Evolutionary conservation across 1,140 invertebrate species (phyloP), one percentile per base, ranked within the genome.

Genomic region (Agrilus planipennis): DNA sequence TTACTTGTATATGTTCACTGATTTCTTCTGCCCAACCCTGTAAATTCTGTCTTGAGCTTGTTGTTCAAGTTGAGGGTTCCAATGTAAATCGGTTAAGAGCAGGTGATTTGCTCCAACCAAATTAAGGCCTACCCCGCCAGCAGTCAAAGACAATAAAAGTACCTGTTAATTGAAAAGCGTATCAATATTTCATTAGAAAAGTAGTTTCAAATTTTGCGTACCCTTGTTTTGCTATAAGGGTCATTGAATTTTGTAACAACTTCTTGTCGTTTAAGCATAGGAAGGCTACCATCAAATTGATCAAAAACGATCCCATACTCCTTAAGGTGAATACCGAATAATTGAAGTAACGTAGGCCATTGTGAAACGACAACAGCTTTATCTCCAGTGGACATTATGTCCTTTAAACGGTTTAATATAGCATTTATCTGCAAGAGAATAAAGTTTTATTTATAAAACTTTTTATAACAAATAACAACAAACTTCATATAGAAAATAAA

Each of bases 1-100:
- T 58, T 63, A 86, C 81, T 84, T 89, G 59, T 92, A 89, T 31
- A 95, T 77, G 39, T 74, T 70, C 0, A 93, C 89, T 54, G 73
- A 56, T 56, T 81, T 85, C 11, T 59, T 76, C 58, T 96, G 91
- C 0, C 91, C 91, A 31, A 93, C 78, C 40, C 91, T 69, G 64
- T 93, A 90, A 31, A 94, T 81, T 30, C 90, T 68, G 65, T 95
- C 90, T 67, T 86, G 88, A 0, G 90, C 89, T 60, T 96, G 90
- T 4, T 78, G 67, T 64, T 94, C 90, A 16, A 94, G 65, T 51
- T 93, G 89, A 0, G 90, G 91, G 70, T 96, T 96, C 90, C 91
- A 96, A 62, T 95, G 90, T 34, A 89, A 69, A 63, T 96, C 92
- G 2, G 92, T 53, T 3, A 97, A 55, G 29, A 95, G 76, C 7